Evolutionary conservation across 92 coral and sea anemone species (phyloP), one percentile per base, ranked within the genome.

Genomic region (Virgularia gustaviana): DNA sequence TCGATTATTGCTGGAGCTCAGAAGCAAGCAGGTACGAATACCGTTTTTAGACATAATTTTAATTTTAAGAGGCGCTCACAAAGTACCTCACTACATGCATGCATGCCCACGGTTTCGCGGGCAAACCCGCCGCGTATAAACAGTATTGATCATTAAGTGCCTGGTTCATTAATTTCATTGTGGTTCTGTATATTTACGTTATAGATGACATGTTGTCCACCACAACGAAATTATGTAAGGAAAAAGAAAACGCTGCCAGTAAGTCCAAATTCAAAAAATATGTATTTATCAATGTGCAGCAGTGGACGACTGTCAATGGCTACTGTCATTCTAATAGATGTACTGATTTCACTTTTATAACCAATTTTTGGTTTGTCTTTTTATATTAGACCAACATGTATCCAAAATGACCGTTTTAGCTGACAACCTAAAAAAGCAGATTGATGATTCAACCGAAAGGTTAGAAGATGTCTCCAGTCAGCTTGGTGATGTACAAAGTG

Each of bases 161-260:
- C 55, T 47, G 55, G 18, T 5, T 19, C 20, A 4, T 47, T 15
- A 3, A 47, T 4, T 25, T 4, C n/a, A n/a, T n/a, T n/a, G n/a
- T n/a, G n/a, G n/a, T n/a, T n/a, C n/a, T n/a, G n/a, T n/a, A 47
- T 47, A 47, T 15, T 47, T 47, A 5, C 22, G 18, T 4, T 47
- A 19, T 47, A 47, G 55, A 47, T 47, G 55, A 47, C 22, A 15
- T 47, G 55, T 47, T 47, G 22, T 47, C 55, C 20, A 47, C 6
- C 55, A 15, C 55, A 47, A 25, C 3, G 18, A 47, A 47, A 47
- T 15, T 15, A 47, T 47, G 55, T 15, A 25, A 47, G 55, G 55
- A 47, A 47, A 47, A 47, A 25, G 55, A 47, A 47, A 19, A 47
- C 55, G 22, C 22, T 47, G 55, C 55, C 18, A 47, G 55, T 47